Evolutionary conservation across 2,797 vertebrate species (phyloP), one percentile per base, ranked within the genome.

Genomic region (Poecilia gillii): DNA sequence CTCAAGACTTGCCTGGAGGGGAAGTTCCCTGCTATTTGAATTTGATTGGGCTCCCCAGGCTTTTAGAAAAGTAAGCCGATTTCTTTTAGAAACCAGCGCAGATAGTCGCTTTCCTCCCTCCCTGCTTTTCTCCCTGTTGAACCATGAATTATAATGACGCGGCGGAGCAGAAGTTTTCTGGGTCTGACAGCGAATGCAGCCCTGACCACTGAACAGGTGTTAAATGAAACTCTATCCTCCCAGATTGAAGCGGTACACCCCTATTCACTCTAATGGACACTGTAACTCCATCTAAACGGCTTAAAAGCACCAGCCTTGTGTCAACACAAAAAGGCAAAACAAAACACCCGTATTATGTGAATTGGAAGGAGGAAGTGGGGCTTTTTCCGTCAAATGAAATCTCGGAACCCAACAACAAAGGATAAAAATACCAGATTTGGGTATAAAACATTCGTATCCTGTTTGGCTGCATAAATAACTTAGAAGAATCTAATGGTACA

Each of bases 31-130:
- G 78, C 88, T 86, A 91, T 93, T 92, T 88, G 83, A 91, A 87
- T 95, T 94, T 94, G 94, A 95, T 95, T 94, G 92, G 91, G 92
- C 92, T 95, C 89, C 83, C 82, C 82, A 53, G 93, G 91, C 90
- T 93, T 93, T 93, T 88, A 86, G 91, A 45, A 87, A 90, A 91
- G 74, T 94, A 95, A 95, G 93, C 93, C 81, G 89, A 93, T 95
- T 94, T 93, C 89, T 93, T 89, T 92, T 79, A 92, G 89, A 87
- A 90, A 95, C 91, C 89, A 82, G 87, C 49, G 55, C 53, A 81
- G 87, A 94, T 93, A 91, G 89, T 88, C 78, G 59, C 87, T 84
- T 87, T 81, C 53, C 77, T 64, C 47, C 85, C 83, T 76, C 47
- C 81, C 74, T 47, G 76, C 55, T 76, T n/a, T 90, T 90, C 87